Evolutionary conservation across 2,888 invertebrate genomes (phyloP).

Genomic region (Cryptosula pallasiana): DNA sequence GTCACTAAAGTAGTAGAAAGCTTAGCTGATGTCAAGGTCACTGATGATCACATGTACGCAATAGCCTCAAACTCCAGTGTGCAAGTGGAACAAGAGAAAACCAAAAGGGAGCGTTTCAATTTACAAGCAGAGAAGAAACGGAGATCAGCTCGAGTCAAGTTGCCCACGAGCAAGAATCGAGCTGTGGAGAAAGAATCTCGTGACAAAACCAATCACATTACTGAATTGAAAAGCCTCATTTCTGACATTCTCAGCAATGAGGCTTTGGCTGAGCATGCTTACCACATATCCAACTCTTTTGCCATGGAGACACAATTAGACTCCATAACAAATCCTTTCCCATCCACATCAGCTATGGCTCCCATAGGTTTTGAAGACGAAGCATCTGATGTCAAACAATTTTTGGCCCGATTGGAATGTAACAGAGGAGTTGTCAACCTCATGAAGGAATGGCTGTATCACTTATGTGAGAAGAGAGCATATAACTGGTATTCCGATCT

Average conservation of each 20-base stretch:
- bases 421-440: conserved; percentile 3
- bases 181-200: background rate
- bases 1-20: background rate
- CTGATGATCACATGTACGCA: background rate
- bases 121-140: background rate
- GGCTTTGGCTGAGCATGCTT: background rate
- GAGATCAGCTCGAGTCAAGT: conserved; percentile 1
- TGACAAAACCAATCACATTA: background rate
- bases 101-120: background rate
- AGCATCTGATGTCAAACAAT: background rate
- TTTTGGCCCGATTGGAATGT: background rate
- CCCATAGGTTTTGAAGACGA: background rate
- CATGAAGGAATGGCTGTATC: conserved; percentile 5
- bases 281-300: background rate
- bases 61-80: background rate
- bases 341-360: background rate
- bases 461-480: background rate
- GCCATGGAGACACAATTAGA: background rate
- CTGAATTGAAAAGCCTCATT: background rate
- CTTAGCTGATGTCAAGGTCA: background rate
- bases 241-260: background rate
- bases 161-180: background rate
- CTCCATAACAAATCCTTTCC: background rate
- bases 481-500: background rate
- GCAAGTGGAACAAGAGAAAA: background rate